Evolutionary conservation across 2,113 vertebrate species (phyloP), one percentile per base, ranked within the genome.

Genomic region (Vulpes vulpes): DNA sequence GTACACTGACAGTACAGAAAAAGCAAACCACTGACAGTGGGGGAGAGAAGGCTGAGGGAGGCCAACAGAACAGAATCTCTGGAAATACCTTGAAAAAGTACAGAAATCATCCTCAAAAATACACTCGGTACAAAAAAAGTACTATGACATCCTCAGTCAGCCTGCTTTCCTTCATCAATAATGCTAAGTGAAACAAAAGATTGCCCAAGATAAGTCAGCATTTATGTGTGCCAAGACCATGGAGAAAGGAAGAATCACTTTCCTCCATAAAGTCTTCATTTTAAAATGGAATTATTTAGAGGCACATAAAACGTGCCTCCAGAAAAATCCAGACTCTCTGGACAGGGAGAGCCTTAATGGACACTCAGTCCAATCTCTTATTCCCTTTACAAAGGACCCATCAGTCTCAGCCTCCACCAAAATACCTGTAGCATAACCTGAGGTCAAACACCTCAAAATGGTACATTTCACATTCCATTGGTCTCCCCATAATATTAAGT

Each of bases 161-260:
- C 64, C 64, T 95, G 60, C 62, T 69, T 91, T 76, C 55, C 62
- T 55, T 97, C 87, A 94, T 94, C 94, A 94, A 93, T 94, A 97
- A 94, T 59, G 89, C 49, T 97, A 87, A 89, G 69, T 78, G 53
- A 71, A 23, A 94, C 64, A 92, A 91, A 90, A 91, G 57, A 86
- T 9, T 91, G 88, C 62, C 95, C 76, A 57, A 89, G 88, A 90
- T 23, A 94, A 60, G 67, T 89, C 78, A 97, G 94, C 91, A 95
- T 65, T 88, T 85, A 87, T 22, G 4, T 59, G 38, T 65, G 87
- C 92, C 97, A 94, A 92, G 67, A 92, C 62, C 59, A 83, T 20
- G 25, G 23, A 98, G 88, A 89, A 71, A 95, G 23, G 62, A 92
- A 89, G 64, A 96, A 91, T 71, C 88, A 57, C 53, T 96, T 79